These are phyloP conservation scores for Haemorhous mexicanus DNA, from an alignment of 2,113 vertebrate species.

Conservation along the genomic window DNA sequence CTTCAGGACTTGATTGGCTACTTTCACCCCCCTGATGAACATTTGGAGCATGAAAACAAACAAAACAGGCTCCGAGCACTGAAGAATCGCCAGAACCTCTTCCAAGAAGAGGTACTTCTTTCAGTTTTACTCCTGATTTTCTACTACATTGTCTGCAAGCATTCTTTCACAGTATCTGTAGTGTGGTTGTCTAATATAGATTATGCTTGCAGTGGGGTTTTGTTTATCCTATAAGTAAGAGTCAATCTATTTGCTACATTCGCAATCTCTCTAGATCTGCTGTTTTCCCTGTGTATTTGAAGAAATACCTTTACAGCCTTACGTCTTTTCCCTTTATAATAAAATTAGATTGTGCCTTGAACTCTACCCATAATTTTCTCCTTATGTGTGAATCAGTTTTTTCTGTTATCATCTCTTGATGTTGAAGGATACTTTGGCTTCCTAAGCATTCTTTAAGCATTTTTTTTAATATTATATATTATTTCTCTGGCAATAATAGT, in stretches of 20 bases:
- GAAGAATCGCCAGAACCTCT: conserved; percentile 96
- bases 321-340: not conserved
- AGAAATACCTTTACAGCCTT: not conserved
- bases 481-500: not conserved
- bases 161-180: not conserved
- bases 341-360: not conserved
- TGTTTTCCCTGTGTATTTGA: not conserved
- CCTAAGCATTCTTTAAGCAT: not conserved
- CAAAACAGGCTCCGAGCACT: conserved; percentile 92
- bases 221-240: not conserved
- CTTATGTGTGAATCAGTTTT: not conserved
- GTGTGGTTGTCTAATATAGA: not conserved
- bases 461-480: not conserved
- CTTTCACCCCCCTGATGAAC: conserved; percentile 92
- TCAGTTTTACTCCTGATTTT: not conserved
- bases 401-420: not conserved
- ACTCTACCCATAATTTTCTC: not conserved
- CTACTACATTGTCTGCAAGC: not conserved
- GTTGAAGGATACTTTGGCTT: not conserved
- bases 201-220: accelerated
- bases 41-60: conserved; percentile 92
- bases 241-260: not conserved
- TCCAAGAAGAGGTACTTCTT: conserved; percentile 90
- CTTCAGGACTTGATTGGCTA: conserved; percentile 94
- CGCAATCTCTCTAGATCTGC: not conserved